A percentile compares a stretch with the other conserved stretches of the same genome.
phyloP scores from a whole-genome alignment of 1,140 invertebrate species.

The Cydia amplana region DNA sequence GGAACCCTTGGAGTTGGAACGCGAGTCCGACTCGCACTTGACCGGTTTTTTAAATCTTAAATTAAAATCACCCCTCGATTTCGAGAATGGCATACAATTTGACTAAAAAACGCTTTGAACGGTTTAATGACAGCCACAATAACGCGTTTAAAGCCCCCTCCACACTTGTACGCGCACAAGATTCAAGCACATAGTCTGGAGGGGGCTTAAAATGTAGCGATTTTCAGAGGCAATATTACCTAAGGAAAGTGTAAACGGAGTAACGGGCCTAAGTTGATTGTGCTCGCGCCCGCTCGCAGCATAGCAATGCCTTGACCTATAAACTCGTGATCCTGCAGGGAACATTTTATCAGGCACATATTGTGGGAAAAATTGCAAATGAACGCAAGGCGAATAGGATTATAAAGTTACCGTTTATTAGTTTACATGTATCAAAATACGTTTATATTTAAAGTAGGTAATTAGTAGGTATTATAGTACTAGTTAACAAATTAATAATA shows the following conservation, averaged over 20 bases:
- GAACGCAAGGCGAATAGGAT: neutral
- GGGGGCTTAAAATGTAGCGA: constrained; percentile 19
- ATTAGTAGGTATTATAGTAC: too few relatives aligned
- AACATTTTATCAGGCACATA: constrained; percentile 10
- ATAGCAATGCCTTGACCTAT: constrained; percentile 31
- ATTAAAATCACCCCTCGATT: neutral
- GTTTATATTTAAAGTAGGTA: too few relatives aligned
- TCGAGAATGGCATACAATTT: neutral
- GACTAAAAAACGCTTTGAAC: neutral
- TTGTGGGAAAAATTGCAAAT: neutral
- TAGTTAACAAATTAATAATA: too few relatives aligned
- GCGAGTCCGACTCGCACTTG: too few relatives aligned
- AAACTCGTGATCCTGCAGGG: constrained; percentile 22
- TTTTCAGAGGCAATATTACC: constrained; percentile 16
- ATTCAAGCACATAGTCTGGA: too few relatives aligned
- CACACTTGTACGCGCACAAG: too few relatives aligned
- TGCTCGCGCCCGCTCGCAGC: constrained; percentile 19
- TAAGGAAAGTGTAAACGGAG: constrained; percentile 24
- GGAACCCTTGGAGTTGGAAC: too few relatives aligned
- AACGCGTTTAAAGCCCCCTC: too few relatives aligned
- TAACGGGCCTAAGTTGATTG: constrained; percentile 31
- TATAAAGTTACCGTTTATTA: neutral
- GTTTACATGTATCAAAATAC: neutral
- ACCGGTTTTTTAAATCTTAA: too few relatives aligned
- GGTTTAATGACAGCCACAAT: neutral